These are phyloP conservation scores for Penelope pileata DNA, from an alignment of 2,113 vertebrate species.

Conservation along the genomic window DNA sequence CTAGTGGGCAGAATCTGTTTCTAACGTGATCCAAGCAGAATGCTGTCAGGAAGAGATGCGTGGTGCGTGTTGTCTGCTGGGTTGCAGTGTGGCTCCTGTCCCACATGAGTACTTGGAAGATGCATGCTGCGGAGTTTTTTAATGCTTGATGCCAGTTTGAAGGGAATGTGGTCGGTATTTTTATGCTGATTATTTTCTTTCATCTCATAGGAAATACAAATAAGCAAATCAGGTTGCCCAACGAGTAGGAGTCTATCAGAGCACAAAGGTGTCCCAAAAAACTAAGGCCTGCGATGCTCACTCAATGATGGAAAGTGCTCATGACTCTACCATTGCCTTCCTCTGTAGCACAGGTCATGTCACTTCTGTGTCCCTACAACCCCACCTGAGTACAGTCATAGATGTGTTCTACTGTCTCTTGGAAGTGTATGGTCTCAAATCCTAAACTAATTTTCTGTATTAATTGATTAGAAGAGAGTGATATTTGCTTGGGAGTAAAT, in stretches of 20 bases:
- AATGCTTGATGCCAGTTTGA: neutral
- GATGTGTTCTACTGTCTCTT: neutral
- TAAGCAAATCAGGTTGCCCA: neutral
- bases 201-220: neutral
- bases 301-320: neutral
- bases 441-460: neutral
- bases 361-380: neutral
- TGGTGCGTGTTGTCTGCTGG: neutral
- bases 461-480: neutral
- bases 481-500: neutral
- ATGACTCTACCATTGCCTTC: neutral
- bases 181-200: neutral
- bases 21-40: neutral
- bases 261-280: neutral
- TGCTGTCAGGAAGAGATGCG: neutral
- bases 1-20: neutral
- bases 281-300: neutral
- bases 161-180: neutral
- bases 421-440: neutral
- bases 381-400: neutral
- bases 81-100: neutral
- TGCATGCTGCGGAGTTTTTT: neutral
- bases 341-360: neutral
- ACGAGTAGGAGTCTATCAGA: neutral
- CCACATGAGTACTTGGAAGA: rapidly evolving